These are phyloP conservation scores for Rachycentron canadum DNA, from an alignment of 2,797 vertebrate species.

Conservation along the genomic window DNA sequence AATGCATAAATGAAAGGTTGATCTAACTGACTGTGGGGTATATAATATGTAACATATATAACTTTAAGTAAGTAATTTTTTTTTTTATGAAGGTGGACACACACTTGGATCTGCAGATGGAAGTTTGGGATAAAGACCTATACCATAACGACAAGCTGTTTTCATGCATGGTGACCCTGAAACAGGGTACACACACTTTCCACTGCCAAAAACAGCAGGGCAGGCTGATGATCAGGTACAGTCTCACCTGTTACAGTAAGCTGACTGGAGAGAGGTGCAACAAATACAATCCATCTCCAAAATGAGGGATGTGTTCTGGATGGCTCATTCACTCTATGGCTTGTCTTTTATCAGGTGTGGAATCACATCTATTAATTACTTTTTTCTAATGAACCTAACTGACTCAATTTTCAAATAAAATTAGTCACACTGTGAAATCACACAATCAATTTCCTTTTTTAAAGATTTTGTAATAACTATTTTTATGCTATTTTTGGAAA, in stretches of 20 bases:
- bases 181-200: background rate
- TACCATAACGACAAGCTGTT: slow-evolving; percentile 1
- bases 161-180: rapidly evolving
- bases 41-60: background rate
- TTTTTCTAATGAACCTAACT: background rate
- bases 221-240: slow-evolving; percentile 9
- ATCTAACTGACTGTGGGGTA: background rate
- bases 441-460: background rate
- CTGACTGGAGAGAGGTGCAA: slow-evolving; percentile 58
- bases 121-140: slow-evolving; percentile 22
- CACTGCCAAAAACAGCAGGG: background rate
- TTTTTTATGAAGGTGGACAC: slow-evolving; percentile 57
- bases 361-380: background rate
- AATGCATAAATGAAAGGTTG: too few relatives aligned
- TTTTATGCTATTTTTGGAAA: background rate
- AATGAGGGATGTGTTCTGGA: background rate
- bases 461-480: background rate
- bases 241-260: slow-evolving; percentile 42
- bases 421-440: too few relatives aligned
- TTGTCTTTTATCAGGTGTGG: background rate
- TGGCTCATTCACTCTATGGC: background rate
- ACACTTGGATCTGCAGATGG: rapidly evolving
- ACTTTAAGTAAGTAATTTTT: background rate
- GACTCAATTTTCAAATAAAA: background rate
- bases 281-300: slow-evolving; percentile 33